Evolutionary conservation across 2,797 vertebrate species (phyloP), one percentile per base, ranked within the genome.

Genomic region (Coilia nasus): DNA sequence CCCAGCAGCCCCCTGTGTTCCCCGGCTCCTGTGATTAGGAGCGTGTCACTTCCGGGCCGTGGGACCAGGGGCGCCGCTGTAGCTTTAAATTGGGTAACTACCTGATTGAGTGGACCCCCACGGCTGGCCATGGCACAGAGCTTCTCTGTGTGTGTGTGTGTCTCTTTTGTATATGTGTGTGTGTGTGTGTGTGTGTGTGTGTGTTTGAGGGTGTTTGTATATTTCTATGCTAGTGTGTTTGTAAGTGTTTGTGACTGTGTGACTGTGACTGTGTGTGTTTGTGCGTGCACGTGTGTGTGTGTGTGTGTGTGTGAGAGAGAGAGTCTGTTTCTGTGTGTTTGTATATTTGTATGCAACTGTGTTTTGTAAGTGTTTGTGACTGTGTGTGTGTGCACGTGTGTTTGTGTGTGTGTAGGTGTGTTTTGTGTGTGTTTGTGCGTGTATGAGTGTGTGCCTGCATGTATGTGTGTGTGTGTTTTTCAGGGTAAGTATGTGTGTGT

Each of bases 1-100:
- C 83, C 83, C 88, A 47, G 82, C 88, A 46, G 82, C 88, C 90
- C 89, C 89, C 91, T 91, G 91, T 91, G 89, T 90, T 91, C 89
- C 88, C 89, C 91, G 83, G 80, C 90, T 87, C 90, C 92, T 93
- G 91, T 93, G 93, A 95, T 95, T 94, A 93, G 90, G 93, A 92
- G 90, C 92, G 93, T 94, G 93, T 93, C 90, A 93, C 94, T 94
- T 94, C 94, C 92, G 87, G 93, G 91, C 88, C 88, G 90, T 92
- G 91, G 93, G 92, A 95, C 71, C 6, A 90, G 89, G 87, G 84
- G 89, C 90, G 90, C 88, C 0, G 6, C 81, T 91, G 89, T 92
- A 92, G 91, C 89, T 92, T 95, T 92, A 94, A 94, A 94, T 94
- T 95, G 92, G 89, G 90, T 85, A 87, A 90, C 89, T 89, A 90